Base-by-base conservation (phyloP, 1,140 invertebrate species). In the Anadara kagoshimensis region DNA sequence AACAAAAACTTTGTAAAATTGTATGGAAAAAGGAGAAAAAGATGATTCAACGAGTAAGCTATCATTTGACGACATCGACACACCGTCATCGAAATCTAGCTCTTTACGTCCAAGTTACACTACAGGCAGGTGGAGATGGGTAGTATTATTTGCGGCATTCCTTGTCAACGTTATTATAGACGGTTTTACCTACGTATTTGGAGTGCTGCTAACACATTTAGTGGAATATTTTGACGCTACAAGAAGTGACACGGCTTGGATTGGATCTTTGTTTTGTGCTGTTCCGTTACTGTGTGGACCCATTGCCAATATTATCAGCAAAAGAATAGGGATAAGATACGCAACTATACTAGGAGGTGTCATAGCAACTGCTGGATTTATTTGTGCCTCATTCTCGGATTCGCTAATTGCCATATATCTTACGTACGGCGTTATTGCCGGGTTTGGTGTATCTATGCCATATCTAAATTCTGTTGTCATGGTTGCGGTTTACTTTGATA, bases 111-210 rank as follows among this genome's bases (percentile, higher is more conserved):
- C 29, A 36, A 36, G 29, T 36, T 36, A 36, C 29, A 36, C 29
- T 3, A 36, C 29, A 49, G 95, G 95, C 41, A 95, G 95, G 26
- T 97, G 72, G 92, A 96, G 83, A 91, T 97, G 67, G 94, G 93
- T 87, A 91, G 94, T 87, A 0, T 95, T 97, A 0, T 87, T 94
- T 11, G 93, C 95, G 0, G 94, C 95, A 0, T 97, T 98, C 83
- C 92, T 96, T 88, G 93, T 97, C 47, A 97, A 97, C 85, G 90
- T 97, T 20, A 97, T 98, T 78, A 95, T 95, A 26, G 97, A 98
- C 88, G 97, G 97, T 12, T 85, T 90, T 62, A 78, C 85, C 18
- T 91, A 88, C 71, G 88, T 89, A 14, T 91, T 91, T 81, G 89
- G 89, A 18, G 81, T 89, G 56, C 66, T 89, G 8, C 87, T 80